phyloP scores from a whole-genome alignment of 92 coral and sea anemone species.

The Metridium senile region DNA sequence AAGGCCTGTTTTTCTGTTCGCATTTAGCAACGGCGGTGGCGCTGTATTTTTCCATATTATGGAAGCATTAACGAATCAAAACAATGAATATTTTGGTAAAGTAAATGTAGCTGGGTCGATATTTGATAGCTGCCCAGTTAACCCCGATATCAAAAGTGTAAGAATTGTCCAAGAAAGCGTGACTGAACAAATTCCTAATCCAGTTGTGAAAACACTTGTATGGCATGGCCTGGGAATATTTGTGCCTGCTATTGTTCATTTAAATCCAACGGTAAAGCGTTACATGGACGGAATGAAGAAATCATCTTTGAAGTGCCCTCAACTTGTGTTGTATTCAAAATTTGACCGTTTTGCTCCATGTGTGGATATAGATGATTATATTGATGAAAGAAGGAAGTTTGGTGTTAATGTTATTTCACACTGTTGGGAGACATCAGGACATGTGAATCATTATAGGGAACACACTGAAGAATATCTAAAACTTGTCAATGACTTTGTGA shows the following conservation, averaged over 20 bases:
- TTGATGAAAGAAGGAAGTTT: slow-evolving; percentile 49
- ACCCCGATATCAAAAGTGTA: slow-evolving; percentile 70
- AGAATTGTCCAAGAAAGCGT: slow-evolving; percentile 69
- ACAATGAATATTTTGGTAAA: slow-evolving; percentile 43
- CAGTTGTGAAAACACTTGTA: slow-evolving; percentile 46
- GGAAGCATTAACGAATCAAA: slow-evolving; percentile 59
- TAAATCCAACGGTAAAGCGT: slow-evolving; percentile 61
- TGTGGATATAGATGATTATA: slow-evolving; percentile 66
- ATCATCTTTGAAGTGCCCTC: slow-evolving; percentile 57
- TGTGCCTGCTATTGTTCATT: slow-evolving; percentile 57
- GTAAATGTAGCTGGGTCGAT: slow-evolving; percentile 78
- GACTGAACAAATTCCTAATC: slow-evolving; percentile 60
- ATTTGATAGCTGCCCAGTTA: slow-evolving; percentile 88
- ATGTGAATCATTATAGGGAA: slow-evolving; percentile 91
- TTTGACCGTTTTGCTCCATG: slow-evolving; percentile 74
- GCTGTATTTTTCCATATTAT: slow-evolving; percentile 68
- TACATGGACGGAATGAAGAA: slow-evolving; percentile 52
- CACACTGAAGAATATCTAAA: slow-evolving; percentile 71
- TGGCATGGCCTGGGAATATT: slow-evolving; percentile 63
- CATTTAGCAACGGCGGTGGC: slow-evolving; percentile 77
- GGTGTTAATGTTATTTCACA: slow-evolving; percentile 62
- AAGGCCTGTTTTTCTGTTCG: slow-evolving; percentile 57
- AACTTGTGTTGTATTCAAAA: slow-evolving; percentile 79
- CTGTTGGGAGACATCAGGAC: slow-evolving; percentile 86
- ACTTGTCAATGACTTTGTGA: slow-evolving; percentile 61